These are phyloP conservation scores for Papilio glaucus DNA, from an alignment of 1,140 invertebrate species.

Conservation along the genomic window DNA sequence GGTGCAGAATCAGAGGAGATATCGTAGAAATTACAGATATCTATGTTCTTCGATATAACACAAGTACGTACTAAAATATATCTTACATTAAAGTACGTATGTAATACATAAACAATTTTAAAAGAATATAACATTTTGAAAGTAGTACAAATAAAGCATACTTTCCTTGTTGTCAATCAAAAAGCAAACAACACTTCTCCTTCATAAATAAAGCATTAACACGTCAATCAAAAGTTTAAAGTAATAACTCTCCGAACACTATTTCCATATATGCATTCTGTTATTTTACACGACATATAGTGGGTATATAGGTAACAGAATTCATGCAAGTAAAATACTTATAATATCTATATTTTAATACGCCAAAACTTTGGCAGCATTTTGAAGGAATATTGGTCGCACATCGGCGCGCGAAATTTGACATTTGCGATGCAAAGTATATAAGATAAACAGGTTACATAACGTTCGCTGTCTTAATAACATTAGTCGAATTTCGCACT, in stretches of 20 bases:
- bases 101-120: not conserved
- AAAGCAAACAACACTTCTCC: not conserved
- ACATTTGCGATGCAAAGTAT: too few species aligned
- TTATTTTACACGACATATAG: not conserved
- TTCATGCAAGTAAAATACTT: not conserved
- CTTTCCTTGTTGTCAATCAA: constrained; percentile 24
- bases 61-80: too few species aligned
- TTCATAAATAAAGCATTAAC: constrained; percentile 25
- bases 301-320: not conserved
- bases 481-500: too few species aligned
- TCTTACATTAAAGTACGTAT: too few species aligned
- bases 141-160: not conserved
- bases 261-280: not conserved
- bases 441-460: too few species aligned
- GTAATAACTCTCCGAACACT: not conserved
- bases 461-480: too few species aligned
- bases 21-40: too few species aligned
- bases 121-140: not conserved
- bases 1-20: too few species aligned
- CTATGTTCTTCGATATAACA: too few species aligned
- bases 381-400: not conserved
- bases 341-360: not conserved
- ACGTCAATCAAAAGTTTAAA: constrained; percentile 20
- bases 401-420: too few species aligned
- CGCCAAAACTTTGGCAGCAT: not conserved